Evolutionary conservation across 2,797 vertebrate species (phyloP), one percentile per base, ranked within the genome.

Genomic region (Tenualosa thibaudeaui): DNA sequence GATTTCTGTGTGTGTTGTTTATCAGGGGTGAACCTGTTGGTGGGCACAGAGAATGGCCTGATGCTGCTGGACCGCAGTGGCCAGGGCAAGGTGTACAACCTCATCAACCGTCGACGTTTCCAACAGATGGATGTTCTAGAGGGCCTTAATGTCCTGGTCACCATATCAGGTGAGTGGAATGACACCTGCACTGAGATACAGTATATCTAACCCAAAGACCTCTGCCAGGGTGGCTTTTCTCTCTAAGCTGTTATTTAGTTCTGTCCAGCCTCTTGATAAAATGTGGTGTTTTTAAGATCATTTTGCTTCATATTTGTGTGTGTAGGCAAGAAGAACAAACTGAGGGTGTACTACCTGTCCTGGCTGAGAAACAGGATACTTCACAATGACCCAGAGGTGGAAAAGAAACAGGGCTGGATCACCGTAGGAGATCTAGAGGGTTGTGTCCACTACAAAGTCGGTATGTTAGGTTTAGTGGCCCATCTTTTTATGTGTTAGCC

Each of bases 81-180:
- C 15, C 98, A 99, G 90, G 98, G 98, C 71, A 99, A 99, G 93
- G 98, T 99, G 81, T 99, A 99, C 94, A 99, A 98, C 91, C 96
- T 99, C 84, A 99, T 99, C 92, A 99, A 97, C 90, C 95, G 98
- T 65, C 95, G 98, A 53, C 95, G 98, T 37, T 99, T 99, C 93
- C 98, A 99, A 78, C 98, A 99, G 95, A 99, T 99, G 98, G 98
- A 99, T 0, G 98, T 99, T 26, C 95, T 99, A 3, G 98, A 99
- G 91, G 98, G 98, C 31, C 96, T 99, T 60, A 99, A 99, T 0
- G 98, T 99, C 89, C 97, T 99, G 1, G 98, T 99, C 90, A 99
- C 98, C 89, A 99, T 99, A 94, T 99, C 98, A 94, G 98, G 98
- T 98, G 83, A 1, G 84, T 83, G 22, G 13, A 9, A 6, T 50